These are phyloP conservation scores for Gastracanthus pulcherrimus DNA, from an alignment of 2,888 invertebrate species.

Conservation along the genomic window DNA sequence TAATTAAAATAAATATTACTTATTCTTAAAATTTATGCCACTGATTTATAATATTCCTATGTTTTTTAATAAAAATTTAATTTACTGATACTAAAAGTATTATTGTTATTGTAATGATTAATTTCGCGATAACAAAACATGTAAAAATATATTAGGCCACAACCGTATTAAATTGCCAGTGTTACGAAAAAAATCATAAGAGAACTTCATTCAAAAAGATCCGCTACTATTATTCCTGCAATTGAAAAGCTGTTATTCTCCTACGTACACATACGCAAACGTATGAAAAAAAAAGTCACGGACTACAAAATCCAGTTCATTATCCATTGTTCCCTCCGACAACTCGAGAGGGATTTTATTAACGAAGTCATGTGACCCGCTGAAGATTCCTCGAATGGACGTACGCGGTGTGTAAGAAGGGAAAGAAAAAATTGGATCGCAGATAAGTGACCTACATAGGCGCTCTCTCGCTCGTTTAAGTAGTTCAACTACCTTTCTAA, in stretches of 20 bases:
- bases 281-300: conserved; percentile 31
- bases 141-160: too few species aligned
- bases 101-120: too few species aligned
- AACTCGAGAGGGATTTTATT: conserved; percentile 29
- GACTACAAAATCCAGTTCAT: conserved; percentile 45
- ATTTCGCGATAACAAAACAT: too few species aligned
- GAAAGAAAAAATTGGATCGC: conserved; percentile 61
- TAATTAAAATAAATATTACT: too few species aligned
- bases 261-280: neutral
- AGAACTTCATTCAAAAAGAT: neutral
- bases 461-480: conserved; percentile 57
- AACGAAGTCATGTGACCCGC: conserved; percentile 43
- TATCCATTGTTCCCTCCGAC: conserved; percentile 42
- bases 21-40: too few species aligned
- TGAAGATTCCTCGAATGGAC: conserved; percentile 28
- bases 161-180: neutral
- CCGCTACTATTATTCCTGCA: neutral
- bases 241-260: conserved; percentile 30
- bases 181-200: neutral
- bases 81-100: too few species aligned
- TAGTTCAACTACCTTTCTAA: conserved; percentile 58
- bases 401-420: neutral
- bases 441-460: conserved; percentile 62
- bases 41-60: too few species aligned
- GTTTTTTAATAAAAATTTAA: too few species aligned